Percentiles rank a stretch among this genome's conserved stretches.
These are phyloP conservation scores for Serinus canaria DNA, from an alignment of 2,113 vertebrate genomes.

Conservation along the genomic window DNA sequence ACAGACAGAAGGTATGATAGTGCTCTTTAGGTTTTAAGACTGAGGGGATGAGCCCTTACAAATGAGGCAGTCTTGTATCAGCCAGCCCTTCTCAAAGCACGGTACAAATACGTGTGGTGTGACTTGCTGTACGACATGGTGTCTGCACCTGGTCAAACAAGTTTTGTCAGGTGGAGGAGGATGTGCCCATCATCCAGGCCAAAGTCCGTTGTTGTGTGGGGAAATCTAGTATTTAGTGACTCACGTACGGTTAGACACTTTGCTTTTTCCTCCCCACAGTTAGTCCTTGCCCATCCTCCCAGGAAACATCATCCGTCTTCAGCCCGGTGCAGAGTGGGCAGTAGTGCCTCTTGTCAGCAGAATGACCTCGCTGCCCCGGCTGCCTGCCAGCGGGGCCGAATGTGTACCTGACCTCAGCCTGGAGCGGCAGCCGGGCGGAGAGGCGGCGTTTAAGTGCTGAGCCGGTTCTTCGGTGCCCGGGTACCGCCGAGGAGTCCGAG, in stretches of 20 bases:
- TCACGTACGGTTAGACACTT: neutral
- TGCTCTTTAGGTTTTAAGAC: neutral
- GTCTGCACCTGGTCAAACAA: neutral
- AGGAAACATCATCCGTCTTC: neutral
- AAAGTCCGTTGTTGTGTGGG: fast-evolving
- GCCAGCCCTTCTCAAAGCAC: neutral
- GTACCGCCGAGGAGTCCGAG: fast-evolving
- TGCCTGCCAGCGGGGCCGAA: neutral
- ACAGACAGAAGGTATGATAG: neutral
- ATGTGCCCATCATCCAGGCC: neutral
- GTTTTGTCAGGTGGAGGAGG: neutral
- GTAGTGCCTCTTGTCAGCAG: neutral
- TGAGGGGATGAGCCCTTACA: fast-evolving
- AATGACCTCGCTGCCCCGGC: fast-evolving
- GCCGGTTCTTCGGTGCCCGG: fast-evolving
- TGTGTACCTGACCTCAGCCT: fast-evolving
- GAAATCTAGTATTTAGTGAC: neutral
- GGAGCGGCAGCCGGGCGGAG: no score
- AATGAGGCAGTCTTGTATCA: neutral
- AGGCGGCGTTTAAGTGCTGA: fast-evolving
- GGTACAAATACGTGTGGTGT: fast-evolving
- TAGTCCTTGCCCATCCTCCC: neutral
- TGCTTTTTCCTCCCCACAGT: fast-evolving
- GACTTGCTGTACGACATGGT: neutral
- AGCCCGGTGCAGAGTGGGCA: fast-evolving